Evolutionary conservation across 2,797 vertebrate genomes (phyloP).

Genomic region (Gorsachius magnificus): DNA sequence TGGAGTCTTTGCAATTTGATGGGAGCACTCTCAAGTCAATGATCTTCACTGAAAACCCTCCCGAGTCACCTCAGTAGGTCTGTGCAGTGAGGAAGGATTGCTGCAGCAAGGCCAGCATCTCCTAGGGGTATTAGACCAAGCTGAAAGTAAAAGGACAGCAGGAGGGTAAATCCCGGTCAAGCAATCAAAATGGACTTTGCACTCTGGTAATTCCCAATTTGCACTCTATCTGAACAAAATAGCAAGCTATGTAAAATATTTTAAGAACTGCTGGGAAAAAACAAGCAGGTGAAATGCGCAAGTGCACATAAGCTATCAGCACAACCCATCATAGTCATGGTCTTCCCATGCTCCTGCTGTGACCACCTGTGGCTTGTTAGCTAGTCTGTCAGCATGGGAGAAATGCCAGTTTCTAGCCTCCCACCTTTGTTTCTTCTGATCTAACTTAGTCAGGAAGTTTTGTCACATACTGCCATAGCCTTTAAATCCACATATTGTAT

Average conservation of each 20-base stretch:
- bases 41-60: not conserved
- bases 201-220: not conserved
- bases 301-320: not conserved
- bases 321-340: not conserved
- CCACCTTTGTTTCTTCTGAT: not conserved
- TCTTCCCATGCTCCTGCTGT: not conserved
- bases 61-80: not conserved
- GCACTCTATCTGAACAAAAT: not conserved
- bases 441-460: not conserved
- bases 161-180: not conserved
- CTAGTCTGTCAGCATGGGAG: not conserved
- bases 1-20: not conserved
- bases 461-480: not conserved
- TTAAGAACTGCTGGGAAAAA: not conserved
- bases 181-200: constrained; percentile 15
- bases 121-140: not conserved
- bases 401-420: not conserved
- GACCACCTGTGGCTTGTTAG: not conserved
- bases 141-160: not conserved
- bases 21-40: not conserved
- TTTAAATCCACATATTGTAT: not conserved
- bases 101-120: not conserved
- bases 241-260: not conserved
- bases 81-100: not conserved
- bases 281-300: not conserved